A percentile compares a stretch with the other conserved stretches of the same genome.
These are phyloP conservation scores for Solenopsis fugax DNA, from an alignment of 1,140 invertebrate genomes.

Conservation along the genomic window DNA sequence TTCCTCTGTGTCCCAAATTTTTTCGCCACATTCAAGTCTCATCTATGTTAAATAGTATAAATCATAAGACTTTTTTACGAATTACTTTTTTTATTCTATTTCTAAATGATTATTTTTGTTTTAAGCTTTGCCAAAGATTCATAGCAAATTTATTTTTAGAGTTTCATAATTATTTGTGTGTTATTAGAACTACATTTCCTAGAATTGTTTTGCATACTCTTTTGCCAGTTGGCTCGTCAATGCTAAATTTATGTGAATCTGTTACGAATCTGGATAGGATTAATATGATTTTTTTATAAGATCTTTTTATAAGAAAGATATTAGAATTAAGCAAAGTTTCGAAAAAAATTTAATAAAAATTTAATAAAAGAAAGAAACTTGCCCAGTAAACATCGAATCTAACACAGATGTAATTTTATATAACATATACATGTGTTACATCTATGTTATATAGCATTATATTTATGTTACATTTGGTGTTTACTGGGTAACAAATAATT, in stretches of 20 bases:
- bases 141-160: not conserved
- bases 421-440: no score
- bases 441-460: no score
- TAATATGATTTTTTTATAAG: not conserved
- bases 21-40: not conserved
- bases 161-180: conserved; percentile 43
- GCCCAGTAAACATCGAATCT: no score
- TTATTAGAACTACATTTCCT: not conserved
- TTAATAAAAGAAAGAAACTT: no score
- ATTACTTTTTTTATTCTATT: not conserved
- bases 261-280: not conserved
- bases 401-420: no score
- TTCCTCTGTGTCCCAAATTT: not conserved
- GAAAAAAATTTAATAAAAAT: no score
- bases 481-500: no score
- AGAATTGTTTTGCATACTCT: conserved; percentile 25
- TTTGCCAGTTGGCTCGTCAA: conserved; percentile 1
- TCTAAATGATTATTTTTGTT: not conserved
- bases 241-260: conserved; percentile 1
- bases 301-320: no score
- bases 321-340: no score
- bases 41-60: not conserved
- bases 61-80: not conserved
- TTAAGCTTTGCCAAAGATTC: not conserved
- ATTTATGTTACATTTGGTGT: no score